Evolutionary conservation across 2,797 vertebrate genomes (phyloP).

Genomic region (Phoebastria nigripes): DNA sequence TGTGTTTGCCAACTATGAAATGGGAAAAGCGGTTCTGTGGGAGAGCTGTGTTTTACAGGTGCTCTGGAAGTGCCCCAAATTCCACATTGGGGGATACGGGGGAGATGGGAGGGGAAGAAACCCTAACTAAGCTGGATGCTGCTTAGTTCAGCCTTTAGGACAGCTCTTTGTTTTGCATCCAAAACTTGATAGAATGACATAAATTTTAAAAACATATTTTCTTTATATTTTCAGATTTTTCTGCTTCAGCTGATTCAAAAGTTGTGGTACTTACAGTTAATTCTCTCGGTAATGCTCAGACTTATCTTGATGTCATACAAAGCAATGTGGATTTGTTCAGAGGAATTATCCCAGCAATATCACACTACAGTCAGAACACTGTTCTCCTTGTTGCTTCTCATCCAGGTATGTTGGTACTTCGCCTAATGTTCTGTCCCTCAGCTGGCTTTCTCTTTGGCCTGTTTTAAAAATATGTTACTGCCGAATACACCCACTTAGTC

Average conservation of each 20-base stretch:
- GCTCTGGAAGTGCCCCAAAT: not conserved
- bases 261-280: slow-evolving; percentile 90
- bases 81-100: fast-evolving
- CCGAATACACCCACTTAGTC: not conserved
- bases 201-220: not conserved
- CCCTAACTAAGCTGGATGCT: not conserved
- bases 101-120: not conserved
- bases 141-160: not conserved
- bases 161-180: not conserved
- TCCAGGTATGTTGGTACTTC: slow-evolving; percentile 78
- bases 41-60: not conserved
- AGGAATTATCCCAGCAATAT: slow-evolving; percentile 82
- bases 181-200: not conserved
- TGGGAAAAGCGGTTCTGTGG: not conserved
- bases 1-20: not conserved
- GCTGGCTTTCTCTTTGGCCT: not conserved
- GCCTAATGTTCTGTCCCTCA: not conserved
- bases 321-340: slow-evolving; percentile 91
- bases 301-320: slow-evolving; percentile 88
- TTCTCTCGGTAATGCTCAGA: slow-evolving; percentile 87
- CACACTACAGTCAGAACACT: slow-evolving; percentile 80
- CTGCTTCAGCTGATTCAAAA: slow-evolving; percentile 84
- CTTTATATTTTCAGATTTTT: slow-evolving; percentile 80
- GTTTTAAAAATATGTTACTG: not conserved
- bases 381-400: slow-evolving; percentile 91